Evolutionary conservation across 2,888 invertebrate species (phyloP).

Genomic region (Nomada fabriciana): DNA sequence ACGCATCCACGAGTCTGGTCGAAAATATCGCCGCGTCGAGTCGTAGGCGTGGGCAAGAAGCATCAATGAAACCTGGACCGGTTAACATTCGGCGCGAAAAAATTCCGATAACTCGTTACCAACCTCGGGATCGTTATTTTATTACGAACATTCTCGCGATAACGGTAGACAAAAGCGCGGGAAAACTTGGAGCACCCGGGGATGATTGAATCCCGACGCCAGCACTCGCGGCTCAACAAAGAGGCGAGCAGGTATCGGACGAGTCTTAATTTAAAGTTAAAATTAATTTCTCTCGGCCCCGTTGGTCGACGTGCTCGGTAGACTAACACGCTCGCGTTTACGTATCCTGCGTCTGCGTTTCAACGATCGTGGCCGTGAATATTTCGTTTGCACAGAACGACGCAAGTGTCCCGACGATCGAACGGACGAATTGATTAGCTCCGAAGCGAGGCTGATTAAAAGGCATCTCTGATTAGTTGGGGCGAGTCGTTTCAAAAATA

Average conservation of each 20-base stretch:
- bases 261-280: slow-evolving; percentile 84
- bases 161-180: slow-evolving; percentile 81
- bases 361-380: not conserved
- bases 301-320: slow-evolving; percentile 11
- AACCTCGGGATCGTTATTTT: slow-evolving; percentile 54
- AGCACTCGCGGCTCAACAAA: slow-evolving; percentile 79
- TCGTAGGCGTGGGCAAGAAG: not conserved
- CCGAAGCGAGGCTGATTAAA: slow-evolving; percentile 70
- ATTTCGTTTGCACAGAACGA: not conserved
- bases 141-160: slow-evolving; percentile 71
- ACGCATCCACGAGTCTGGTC: not conserved
- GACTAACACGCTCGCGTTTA: not conserved
- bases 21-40: not conserved
- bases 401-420: slow-evolving; percentile 11
- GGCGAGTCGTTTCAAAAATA: slow-evolving; percentile 64
- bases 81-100: slow-evolving; percentile 22
- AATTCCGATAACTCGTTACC: slow-evolving; percentile 58
- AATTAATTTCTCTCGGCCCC: slow-evolving; percentile 82
- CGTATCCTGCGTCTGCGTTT: not conserved
- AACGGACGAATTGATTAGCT: slow-evolving; percentile 28
- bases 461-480: slow-evolving; percentile 66
- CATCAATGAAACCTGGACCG: not conserved
- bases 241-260: slow-evolving; percentile 82
- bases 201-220: slow-evolving; percentile 67
- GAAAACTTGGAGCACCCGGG: slow-evolving; percentile 75